A percentile compares a stretch with the other conserved stretches of the same genome.
Conservation (phyloP, 1,140 invertebrate genomes). For the Sinonovacula constricta region DNA sequence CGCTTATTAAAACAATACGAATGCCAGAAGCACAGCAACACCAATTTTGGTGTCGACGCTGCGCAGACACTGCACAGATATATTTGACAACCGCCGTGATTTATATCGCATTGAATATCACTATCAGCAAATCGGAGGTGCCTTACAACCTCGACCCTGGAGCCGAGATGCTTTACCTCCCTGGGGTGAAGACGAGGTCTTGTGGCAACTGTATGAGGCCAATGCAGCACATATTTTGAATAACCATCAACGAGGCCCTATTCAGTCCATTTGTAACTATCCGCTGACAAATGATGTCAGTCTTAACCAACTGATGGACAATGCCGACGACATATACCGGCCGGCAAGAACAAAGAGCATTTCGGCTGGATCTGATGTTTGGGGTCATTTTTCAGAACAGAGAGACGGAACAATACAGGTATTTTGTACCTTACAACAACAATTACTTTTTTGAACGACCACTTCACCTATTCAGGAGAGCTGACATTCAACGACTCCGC, state of each 20-base stretch:
- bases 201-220: conserved; percentile 1
- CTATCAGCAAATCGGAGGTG: no score
- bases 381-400: conserved; percentile 18
- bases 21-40: no score
- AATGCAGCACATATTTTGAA: conserved; percentile 5
- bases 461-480: background rate
- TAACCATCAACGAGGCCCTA: background rate
- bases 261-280: conserved; percentile 1
- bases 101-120: no score
- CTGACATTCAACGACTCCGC: background rate
- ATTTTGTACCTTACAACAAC: conserved; percentile 25
- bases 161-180: no score
- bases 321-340: background rate
- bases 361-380: conserved; percentile 8
- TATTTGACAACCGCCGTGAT: no score
- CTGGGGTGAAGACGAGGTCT: background rate
- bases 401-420: conserved; percentile 16
- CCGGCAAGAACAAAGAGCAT: conserved; percentile 12
- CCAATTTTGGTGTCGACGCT: no score
- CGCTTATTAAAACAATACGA: no score
- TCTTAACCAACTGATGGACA: background rate
- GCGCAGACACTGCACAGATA: no score
- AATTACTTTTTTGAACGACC: background rate
- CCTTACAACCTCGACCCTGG: no score
- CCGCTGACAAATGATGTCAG: conserved; percentile 1